A percentile compares a stretch with the other conserved stretches of the same genome.
Conservation (phyloP, 2,113 vertebrate species). For the Haemorhous mexicanus region DNA sequence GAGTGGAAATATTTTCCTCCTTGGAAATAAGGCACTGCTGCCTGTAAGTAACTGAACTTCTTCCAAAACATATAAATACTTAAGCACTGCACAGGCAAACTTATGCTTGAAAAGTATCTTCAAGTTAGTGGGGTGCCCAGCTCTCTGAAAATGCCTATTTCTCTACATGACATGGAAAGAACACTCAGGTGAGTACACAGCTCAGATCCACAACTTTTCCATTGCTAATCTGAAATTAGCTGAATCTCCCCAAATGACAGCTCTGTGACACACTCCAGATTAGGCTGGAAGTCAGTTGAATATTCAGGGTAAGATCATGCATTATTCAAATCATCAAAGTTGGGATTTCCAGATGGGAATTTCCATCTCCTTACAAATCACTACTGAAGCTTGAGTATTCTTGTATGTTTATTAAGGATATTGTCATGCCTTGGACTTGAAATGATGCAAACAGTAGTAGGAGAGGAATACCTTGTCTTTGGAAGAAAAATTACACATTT, state of each 20-base stretch:
- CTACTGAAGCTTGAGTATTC: background rate
- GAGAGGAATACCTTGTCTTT: background rate
- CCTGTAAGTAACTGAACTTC: background rate
- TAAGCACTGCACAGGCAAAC: background rate
- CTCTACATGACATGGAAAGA: background rate
- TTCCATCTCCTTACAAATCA: background rate
- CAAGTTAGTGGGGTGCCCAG: background rate
- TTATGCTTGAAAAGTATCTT: background rate
- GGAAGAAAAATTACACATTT: background rate
- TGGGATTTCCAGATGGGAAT: rapidly evolving
- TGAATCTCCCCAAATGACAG: background rate
- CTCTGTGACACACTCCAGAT: background rate
- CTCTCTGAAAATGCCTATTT: background rate
- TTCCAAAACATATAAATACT: background rate
- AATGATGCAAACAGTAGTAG: background rate
- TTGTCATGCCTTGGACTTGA: background rate
- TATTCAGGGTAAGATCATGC: background rate
- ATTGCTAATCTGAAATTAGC: background rate
- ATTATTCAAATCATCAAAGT: background rate
- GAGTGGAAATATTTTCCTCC: background rate
- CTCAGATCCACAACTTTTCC: background rate
- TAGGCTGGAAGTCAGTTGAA: background rate
- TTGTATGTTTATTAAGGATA: background rate
- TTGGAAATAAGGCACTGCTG: background rate
- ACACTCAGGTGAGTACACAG: background rate